phyloP scores from a whole-genome alignment of 2,113 vertebrate genomes.

The Nycticryphes semicollaris region DNA sequence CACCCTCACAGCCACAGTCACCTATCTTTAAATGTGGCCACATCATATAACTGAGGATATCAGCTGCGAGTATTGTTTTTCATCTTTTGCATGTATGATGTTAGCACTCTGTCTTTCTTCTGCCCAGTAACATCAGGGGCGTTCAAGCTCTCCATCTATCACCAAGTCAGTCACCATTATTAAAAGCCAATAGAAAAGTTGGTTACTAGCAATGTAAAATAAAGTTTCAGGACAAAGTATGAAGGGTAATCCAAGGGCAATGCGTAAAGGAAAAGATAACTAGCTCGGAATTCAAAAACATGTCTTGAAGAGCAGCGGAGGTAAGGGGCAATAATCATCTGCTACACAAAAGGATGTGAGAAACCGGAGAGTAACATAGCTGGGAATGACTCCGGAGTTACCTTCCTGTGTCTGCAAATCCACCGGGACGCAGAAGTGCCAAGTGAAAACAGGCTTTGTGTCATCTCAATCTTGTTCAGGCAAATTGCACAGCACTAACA shows the following conservation, averaged over 20 bases:
- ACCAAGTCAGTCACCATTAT: not conserved
- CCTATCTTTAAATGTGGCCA: constrained; percentile 1
- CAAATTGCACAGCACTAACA: not conserved
- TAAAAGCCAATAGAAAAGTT: constrained; percentile 26
- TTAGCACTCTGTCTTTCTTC: not conserved
- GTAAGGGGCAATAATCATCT: not conserved
- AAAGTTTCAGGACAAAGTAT: not conserved
- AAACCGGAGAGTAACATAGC: not conserved
- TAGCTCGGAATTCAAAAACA: not conserved
- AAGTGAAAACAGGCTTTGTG: not conserved
- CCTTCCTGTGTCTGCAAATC: not conserved
- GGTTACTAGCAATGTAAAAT: constrained; percentile 13
- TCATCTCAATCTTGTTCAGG: not conserved
- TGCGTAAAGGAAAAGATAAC: not conserved
- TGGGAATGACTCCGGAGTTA: not conserved
- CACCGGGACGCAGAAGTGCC: not conserved
- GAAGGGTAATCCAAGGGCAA: not conserved
- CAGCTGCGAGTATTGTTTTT: not conserved
- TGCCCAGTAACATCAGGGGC: not conserved
- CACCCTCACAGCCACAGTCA: not conserved
- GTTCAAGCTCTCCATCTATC: not conserved
- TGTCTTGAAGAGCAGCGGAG: not conserved
- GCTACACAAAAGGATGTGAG: not conserved
- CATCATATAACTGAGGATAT: constrained; percentile 14
- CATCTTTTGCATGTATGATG: not conserved